phyloP scores from a whole-genome alignment of 2,113 vertebrate genomes.

The Chlorodrepanis virens region DNA sequence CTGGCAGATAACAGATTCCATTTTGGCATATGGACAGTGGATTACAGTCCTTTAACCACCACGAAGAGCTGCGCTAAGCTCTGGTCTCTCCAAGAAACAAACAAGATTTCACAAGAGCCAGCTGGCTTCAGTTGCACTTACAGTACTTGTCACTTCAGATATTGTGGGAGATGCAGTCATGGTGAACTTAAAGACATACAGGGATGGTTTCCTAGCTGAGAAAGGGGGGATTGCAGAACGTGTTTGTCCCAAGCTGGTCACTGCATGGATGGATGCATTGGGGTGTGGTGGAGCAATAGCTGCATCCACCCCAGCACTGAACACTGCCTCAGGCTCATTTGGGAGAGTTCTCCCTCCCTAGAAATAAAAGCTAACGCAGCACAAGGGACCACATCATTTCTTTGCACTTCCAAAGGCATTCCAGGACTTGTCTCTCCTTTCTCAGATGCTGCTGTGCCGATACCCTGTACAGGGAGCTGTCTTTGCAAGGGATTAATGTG shows the following conservation, averaged over 20 bases:
- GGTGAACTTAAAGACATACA: neutral
- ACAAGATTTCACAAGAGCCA: conserved; percentile 39
- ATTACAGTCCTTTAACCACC: conserved; percentile 37
- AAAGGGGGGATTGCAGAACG: neutral
- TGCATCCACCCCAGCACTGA: neutral
- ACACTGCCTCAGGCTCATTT: neutral
- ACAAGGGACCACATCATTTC: neutral
- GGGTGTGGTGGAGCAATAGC: neutral
- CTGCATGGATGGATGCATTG: neutral
- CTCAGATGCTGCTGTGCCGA: neutral
- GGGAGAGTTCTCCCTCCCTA: conserved; percentile 1
- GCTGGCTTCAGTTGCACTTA: conserved; percentile 22
- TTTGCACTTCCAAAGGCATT: neutral
- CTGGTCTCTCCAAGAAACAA: conserved; percentile 44
- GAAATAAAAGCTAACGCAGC: neutral
- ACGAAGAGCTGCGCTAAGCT: neutral
- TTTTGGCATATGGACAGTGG: conserved; percentile 35
- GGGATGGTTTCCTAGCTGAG: neutral
- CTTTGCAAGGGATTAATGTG: neutral
- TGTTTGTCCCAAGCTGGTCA: neutral
- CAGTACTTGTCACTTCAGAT: conserved; percentile 26
- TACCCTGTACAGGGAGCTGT: neutral
- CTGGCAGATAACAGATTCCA: conserved; percentile 48
- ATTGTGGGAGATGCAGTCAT: neutral
- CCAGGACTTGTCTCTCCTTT: neutral